Conservation (phyloP, 2,113 vertebrate genomes). For the Ciconia maguari region DNA sequence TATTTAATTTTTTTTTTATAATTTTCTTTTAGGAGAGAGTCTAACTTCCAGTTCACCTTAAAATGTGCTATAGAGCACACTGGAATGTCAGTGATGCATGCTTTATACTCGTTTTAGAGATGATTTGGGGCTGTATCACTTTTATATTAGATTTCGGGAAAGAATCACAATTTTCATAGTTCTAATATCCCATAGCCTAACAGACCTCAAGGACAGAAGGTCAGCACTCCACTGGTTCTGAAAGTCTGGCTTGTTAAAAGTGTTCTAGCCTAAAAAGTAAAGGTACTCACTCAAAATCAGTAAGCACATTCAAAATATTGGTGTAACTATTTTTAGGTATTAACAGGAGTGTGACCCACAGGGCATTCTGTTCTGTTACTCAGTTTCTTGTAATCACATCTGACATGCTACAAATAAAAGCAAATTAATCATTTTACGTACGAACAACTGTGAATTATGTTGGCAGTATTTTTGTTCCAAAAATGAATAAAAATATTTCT, state of each 20-base stretch:
- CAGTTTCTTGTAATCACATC: background rate
- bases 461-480: background rate
- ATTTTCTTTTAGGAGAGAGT: background rate
- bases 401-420: background rate
- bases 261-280: background rate
- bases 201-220: background rate
- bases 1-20: background rate
- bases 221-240: background rate
- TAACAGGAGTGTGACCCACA: fast-evolving
- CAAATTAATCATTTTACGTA: background rate
- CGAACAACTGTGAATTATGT: background rate
- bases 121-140: background rate
- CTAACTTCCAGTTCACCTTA: background rate
- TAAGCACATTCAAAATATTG: background rate
- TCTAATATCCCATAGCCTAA: background rate
- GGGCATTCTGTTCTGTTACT: background rate
- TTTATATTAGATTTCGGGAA: background rate
- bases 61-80: background rate
- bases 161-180: background rate
- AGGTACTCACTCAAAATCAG: background rate
- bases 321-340: background rate
- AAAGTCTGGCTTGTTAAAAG: background rate
- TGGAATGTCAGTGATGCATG: background rate
- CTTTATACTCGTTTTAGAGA: background rate
- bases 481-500: background rate